Percentiles rank a stretch among this genome's conserved stretches.
These are phyloP conservation scores for Metridium senile DNA, from an alignment of 92 coral and sea anemone species.

Conservation along the genomic window DNA sequence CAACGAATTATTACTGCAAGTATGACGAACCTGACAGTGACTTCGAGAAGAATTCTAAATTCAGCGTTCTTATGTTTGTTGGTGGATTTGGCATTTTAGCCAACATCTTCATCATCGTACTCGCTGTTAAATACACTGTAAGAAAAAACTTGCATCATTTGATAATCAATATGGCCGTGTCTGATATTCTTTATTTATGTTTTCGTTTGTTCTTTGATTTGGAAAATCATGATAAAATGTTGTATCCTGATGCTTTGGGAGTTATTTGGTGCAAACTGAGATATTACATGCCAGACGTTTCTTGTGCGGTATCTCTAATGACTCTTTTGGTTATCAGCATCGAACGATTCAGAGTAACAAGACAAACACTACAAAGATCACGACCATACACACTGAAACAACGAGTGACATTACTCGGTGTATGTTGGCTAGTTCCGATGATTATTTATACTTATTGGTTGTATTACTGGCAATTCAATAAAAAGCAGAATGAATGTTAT, in stretches of 20 bases:
- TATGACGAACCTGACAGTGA: neutral
- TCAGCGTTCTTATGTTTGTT: neutral
- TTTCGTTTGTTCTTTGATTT: neutral
- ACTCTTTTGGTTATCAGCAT: neutral
- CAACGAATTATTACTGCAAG: neutral
- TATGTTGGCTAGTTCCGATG: neutral
- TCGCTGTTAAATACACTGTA: conserved; percentile 8
- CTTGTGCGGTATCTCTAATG: neutral
- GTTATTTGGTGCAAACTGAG: too few relatives aligned
- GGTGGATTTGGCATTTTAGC: neutral
- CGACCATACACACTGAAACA: neutral
- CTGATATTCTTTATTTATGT: neutral
- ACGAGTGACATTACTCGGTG: neutral
- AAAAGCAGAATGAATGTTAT: neutral
- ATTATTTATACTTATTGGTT: too few relatives aligned
- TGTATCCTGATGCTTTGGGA: too few relatives aligned
- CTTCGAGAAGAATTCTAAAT: neutral
- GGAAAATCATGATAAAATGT: too few relatives aligned
- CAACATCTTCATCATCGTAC: conserved; percentile 13
- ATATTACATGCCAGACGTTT: neutral
- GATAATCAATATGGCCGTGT: conserved; percentile 17
- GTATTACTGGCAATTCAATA: neutral
- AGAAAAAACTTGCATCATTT: conserved; percentile 15
- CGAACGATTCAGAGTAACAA: neutral
- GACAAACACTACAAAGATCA: neutral